Conservation (phyloP, 2,888 invertebrate species). For the Dorcus parallelipipedus region DNA sequence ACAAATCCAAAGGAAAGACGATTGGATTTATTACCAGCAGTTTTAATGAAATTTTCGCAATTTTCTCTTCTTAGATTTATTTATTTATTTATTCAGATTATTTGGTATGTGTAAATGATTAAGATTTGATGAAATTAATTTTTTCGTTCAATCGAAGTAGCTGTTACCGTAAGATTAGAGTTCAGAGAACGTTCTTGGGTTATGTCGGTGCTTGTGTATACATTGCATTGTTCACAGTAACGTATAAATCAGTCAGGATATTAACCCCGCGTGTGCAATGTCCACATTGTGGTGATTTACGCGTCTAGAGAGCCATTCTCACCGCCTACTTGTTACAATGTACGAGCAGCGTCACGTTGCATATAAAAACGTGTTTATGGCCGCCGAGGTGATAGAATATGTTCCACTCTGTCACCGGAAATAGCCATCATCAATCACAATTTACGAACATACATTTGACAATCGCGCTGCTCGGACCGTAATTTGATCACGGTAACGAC, state of each 20-base stretch:
- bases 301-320: constrained; percentile 46
- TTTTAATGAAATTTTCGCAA: too few relatives aligned
- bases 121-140: too few relatives aligned
- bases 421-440: constrained; percentile 47
- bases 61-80: too few relatives aligned
- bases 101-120: too few relatives aligned
- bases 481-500: constrained; percentile 45
- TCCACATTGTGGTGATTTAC: constrained; percentile 47
- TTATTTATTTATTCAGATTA: too few relatives aligned
- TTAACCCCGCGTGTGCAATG: constrained; percentile 49
- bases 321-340: constrained; percentile 46
- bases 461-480: constrained; percentile 29
- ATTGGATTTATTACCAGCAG: too few relatives aligned
- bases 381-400: constrained; percentile 44
- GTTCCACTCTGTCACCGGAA: constrained; percentile 43
- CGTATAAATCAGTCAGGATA: constrained; percentile 46
- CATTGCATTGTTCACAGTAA: constrained; percentile 15
- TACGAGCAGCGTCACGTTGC: constrained; percentile 42
- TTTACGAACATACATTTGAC: constrained; percentile 30
- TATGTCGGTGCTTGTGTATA: constrained; percentile 3
- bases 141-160: too few relatives aligned
- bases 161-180: too few relatives aligned
- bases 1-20: too few relatives aligned
- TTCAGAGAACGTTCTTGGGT: not conserved
- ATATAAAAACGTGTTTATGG: constrained; percentile 48